Conservation (phyloP, 2,797 vertebrate genomes). For the Benthosema pterotum region DNA sequence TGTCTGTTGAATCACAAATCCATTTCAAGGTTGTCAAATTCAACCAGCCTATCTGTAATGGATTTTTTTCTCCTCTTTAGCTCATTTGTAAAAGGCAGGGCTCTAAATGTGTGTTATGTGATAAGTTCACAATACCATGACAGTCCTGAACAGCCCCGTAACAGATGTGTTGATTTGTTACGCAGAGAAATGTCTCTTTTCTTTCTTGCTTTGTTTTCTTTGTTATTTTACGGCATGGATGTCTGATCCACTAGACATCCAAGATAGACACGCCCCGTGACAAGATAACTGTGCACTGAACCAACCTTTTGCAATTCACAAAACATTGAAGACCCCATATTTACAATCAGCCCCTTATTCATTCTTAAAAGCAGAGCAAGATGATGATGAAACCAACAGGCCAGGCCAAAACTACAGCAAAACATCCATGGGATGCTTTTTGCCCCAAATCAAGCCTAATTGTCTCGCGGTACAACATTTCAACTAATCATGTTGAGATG, state of each 20-base stretch:
- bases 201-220: background rate
- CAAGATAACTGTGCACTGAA: no score
- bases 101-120: conserved; percentile 17
- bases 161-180: background rate
- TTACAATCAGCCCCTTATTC: no score
- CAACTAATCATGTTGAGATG: conserved; percentile 29
- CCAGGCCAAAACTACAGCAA: no score
- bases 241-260: background rate
- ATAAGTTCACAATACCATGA: conserved; percentile 6
- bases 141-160: background rate
- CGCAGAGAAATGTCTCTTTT: background rate
- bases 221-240: no score
- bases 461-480: background rate
- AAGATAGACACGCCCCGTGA: background rate
- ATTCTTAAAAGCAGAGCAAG: no score
- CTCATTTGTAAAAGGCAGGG: conserved; percentile 29
- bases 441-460: no score
- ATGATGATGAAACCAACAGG: no score
- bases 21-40: background rate
- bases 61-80: conserved; percentile 20
- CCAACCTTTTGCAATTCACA: no score
- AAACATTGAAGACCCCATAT: no score
- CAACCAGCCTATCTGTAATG: no score
- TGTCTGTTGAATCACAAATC: background rate
- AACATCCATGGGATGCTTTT: no score